phyloP scores from a whole-genome alignment of 2,113 vertebrate species.

The Lichenostomus cassidix region DNA sequence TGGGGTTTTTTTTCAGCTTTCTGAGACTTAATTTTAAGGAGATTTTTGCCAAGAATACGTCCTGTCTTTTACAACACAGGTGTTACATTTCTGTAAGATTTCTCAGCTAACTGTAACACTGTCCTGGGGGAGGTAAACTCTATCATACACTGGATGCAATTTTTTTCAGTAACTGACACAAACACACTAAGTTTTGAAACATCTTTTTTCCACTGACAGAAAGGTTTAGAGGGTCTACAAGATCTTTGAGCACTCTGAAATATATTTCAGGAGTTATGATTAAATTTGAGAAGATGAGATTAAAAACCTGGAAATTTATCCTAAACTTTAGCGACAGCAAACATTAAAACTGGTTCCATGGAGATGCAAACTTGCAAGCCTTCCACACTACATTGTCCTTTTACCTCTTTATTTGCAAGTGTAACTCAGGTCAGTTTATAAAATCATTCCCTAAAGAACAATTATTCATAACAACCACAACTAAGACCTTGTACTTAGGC shows the following conservation, averaged over 20 bases:
- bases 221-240: not conserved
- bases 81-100: not conserved
- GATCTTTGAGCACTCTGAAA: not conserved
- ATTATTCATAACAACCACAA: not conserved
- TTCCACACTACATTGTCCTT: not conserved
- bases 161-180: not conserved
- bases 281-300: not conserved
- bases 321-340: not conserved
- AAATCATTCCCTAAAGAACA: not conserved
- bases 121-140: not conserved
- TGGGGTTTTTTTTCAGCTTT: not conserved
- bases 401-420: not conserved
- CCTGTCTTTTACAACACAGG: not conserved
- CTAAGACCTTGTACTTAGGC: not conserved
- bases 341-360: not conserved
- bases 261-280: not conserved
- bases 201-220: not conserved
- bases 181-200: not conserved
- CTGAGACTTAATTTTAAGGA: not conserved
- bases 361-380: not conserved
- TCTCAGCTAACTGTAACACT: not conserved
- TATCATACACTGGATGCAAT: accelerated
- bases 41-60: not conserved
- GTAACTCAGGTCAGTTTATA: not conserved
- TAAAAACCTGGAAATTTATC: not conserved